Evolutionary conservation across 2,113 vertebrate species (phyloP).

Genomic region (Pluvialis apricaria): DNA sequence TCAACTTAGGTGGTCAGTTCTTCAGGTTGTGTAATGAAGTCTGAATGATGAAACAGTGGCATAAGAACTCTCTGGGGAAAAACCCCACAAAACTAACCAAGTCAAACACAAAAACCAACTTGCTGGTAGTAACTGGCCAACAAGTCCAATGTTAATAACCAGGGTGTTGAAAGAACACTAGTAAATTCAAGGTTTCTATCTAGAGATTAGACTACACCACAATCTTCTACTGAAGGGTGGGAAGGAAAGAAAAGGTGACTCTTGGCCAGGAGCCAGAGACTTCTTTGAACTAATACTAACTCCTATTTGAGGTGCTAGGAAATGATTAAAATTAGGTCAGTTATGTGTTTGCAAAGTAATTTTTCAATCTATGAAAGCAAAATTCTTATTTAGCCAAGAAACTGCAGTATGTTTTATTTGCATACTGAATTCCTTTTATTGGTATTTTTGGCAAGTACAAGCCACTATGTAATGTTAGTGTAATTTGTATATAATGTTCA

Average conservation of each 20-base stretch:
- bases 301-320: not conserved
- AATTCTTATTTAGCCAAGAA: not conserved
- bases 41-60: not conserved
- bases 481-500: slow-evolving; percentile 1
- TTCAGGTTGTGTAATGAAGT: not conserved
- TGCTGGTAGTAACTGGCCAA: not conserved
- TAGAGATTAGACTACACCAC: not conserved
- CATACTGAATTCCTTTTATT: not conserved
- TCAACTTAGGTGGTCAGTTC: not conserved
- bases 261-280: not conserved
- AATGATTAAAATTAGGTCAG: not conserved
- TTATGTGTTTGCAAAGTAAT: not conserved
- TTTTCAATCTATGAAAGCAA: not conserved
- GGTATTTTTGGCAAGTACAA: not conserved
- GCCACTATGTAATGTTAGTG: not conserved
- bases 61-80: no score
- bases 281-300: not conserved
- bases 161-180: not conserved
- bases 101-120: accelerated
- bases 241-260: not conserved
- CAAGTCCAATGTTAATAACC: not conserved
- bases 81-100: not conserved
- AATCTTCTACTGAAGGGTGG: not conserved
- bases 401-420: not conserved
- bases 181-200: not conserved